Conservation (phyloP, 2,888 invertebrate genomes). For the Conomelus anceps region DNA sequence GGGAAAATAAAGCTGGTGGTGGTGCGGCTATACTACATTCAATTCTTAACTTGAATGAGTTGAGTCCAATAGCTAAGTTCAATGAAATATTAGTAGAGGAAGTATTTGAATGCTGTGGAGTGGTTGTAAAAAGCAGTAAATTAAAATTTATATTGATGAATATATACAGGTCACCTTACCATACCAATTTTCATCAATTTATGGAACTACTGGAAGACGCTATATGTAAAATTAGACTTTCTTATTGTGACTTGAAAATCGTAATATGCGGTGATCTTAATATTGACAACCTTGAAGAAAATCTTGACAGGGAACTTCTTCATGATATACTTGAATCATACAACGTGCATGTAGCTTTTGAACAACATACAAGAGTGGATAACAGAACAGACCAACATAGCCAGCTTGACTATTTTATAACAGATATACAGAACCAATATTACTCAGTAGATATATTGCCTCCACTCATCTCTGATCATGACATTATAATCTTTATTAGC, state of each 20-base stretch:
- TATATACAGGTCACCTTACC: too few relatives aligned
- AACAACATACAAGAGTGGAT: slow-evolving; percentile 1
- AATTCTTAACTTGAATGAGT: too few relatives aligned
- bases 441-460: not conserved
- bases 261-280: not conserved
- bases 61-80: too few relatives aligned
- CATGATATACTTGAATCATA: not conserved
- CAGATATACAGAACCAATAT: not conserved
- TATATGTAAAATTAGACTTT: not conserved
- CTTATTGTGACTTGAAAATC: not conserved
- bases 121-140: too few relatives aligned
- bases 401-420: not conserved
- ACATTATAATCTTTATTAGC: not conserved
- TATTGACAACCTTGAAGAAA: not conserved
- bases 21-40: too few relatives aligned
- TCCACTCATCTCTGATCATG: not conserved
- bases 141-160: too few relatives aligned
- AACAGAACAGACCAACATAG: not conserved
- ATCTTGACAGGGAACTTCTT: not conserved
- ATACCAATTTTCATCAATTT: not conserved
- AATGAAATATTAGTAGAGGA: too few relatives aligned
- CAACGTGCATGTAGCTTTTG: not conserved
- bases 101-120: too few relatives aligned
- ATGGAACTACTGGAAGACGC: too few relatives aligned
- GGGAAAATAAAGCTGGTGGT: too few relatives aligned